Conservation (phyloP, 2,113 vertebrate species). For the Phylloscopus trochiloides region DNA sequence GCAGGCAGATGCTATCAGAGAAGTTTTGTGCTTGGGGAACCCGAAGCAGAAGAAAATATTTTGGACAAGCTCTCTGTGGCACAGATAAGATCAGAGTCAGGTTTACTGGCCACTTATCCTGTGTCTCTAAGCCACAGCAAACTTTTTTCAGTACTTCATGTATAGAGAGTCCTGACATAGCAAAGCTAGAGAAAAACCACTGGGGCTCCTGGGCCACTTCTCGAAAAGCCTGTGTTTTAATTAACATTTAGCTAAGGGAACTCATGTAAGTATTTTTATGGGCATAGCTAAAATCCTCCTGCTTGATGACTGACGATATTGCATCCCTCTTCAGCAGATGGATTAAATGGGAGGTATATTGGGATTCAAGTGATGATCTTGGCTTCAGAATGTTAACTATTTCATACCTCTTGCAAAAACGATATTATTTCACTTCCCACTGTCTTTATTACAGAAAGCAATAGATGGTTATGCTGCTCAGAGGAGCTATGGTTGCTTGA, state of each 20-base stretch:
- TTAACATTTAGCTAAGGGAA: conserved; percentile 59
- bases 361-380: background rate
- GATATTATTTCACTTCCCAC: accelerated
- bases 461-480: background rate
- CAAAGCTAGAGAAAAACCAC: conserved; percentile 5
- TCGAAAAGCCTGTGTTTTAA: conserved; percentile 48
- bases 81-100: background rate
- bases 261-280: conserved; percentile 34
- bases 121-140: background rate
- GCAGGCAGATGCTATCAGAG: background rate
- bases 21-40: background rate
- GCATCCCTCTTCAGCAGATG: conserved; percentile 24
- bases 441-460: background rate
- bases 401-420: background rate
- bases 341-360: conserved; percentile 43
- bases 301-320: conserved; percentile 19
- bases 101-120: background rate
- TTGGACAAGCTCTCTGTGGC: background rate
- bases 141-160: background rate
- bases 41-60: background rate
- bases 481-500: background rate
- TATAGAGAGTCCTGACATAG: background rate
- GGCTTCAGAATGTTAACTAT: conserved; percentile 25
- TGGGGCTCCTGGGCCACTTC: background rate
- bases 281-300: conserved; percentile 28